These are phyloP conservation scores for Trichomalopsis sarcophagae DNA, from an alignment of 1,140 invertebrate species.

Conservation along the genomic window DNA sequence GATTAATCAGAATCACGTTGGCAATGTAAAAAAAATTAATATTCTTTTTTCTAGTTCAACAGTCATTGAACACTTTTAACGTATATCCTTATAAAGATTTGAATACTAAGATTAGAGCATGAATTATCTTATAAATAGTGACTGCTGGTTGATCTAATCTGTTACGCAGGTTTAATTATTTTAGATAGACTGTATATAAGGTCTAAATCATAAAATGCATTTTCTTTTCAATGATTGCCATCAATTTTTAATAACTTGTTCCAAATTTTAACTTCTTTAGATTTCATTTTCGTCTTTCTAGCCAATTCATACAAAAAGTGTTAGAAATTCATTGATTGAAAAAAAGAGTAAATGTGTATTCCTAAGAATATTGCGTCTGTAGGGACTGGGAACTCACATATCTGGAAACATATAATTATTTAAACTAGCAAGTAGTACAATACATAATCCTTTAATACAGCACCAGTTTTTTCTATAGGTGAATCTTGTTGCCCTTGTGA, in stretches of 20 bases:
- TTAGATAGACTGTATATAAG: slow-evolving; percentile 5
- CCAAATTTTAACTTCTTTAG: slow-evolving; percentile 6
- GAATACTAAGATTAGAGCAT: slow-evolving; percentile 14
- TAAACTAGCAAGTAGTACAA: slow-evolving; percentile 32
- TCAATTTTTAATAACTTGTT: not conserved
- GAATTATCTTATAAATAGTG: slow-evolving; percentile 3
- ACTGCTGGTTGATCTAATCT: slow-evolving; percentile 4
- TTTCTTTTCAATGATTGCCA: not conserved
- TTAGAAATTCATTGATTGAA: not conserved
- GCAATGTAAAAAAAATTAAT: no score
- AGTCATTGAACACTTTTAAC: not conserved
- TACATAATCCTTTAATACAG: slow-evolving; percentile 20
- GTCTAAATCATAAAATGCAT: not conserved
- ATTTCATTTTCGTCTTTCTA: not conserved
- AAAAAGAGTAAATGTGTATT: not conserved
- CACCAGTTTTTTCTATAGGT: slow-evolving; percentile 9
- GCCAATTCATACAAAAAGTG: not conserved
- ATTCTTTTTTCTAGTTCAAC: not conserved
- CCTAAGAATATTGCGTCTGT: not conserved
- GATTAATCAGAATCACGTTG: no score
- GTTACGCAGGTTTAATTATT: not conserved
- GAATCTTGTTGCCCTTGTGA: no score
- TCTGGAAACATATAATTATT: slow-evolving; percentile 24
- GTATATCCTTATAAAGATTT: slow-evolving; percentile 2
- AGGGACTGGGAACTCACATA: not conserved